Conservation (phyloP, 1,140 invertebrate species). For the Battus philenor region DNA sequence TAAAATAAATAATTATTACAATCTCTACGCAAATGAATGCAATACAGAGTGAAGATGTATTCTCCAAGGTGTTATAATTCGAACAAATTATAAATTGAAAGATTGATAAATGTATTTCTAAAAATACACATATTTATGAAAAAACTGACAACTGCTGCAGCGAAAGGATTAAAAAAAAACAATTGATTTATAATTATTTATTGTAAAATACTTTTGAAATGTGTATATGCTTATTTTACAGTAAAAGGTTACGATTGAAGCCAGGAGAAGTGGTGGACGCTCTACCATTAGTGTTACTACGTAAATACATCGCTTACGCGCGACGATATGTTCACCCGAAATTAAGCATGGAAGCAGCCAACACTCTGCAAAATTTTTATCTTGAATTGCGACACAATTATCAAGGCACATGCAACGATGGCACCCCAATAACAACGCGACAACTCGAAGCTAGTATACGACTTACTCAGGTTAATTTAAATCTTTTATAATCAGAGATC, state of each 20-base stretch:
- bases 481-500: constrained; percentile 6
- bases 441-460: constrained; percentile 93
- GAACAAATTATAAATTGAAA: too few relatives aligned
- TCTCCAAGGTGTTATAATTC: too few relatives aligned
- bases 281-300: constrained; percentile 84
- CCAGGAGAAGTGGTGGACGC: constrained; percentile 80
- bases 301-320: constrained; percentile 95
- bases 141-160: too few relatives aligned
- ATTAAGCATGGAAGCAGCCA: constrained; percentile 82
- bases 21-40: too few relatives aligned
- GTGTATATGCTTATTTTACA: constrained; percentile 62
- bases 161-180: too few relatives aligned
- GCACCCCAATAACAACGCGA: constrained; percentile 85
- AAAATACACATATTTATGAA: too few relatives aligned
- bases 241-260: constrained; percentile 79
- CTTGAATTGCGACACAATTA: constrained; percentile 84
- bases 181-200: too few relatives aligned
- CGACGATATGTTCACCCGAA: constrained; percentile 91
- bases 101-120: too few relatives aligned
- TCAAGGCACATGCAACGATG: constrained; percentile 67
- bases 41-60: too few relatives aligned
- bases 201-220: too few relatives aligned
- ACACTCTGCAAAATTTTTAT: constrained; percentile 88
- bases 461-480: constrained; percentile 83
- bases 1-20: too few relatives aligned